Evolutionary conservation across 2,888 invertebrate genomes (phyloP), one percentile per base, ranked within the genome.

Genomic region (Nymphalis c-album): DNA sequence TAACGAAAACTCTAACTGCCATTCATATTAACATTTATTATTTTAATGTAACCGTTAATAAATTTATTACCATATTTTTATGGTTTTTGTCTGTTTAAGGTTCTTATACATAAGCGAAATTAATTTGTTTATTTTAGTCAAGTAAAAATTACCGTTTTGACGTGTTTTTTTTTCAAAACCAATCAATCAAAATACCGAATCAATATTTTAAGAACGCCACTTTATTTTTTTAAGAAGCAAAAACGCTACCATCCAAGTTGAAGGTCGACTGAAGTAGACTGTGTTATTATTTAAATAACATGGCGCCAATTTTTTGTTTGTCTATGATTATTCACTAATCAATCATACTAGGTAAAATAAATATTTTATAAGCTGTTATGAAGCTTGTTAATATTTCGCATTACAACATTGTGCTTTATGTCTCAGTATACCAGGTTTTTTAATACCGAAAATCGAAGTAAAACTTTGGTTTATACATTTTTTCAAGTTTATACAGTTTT

Each of bases 221-320:
- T 47, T 60, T 8, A 46, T 45, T 46, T 46, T 40, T 40, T 60
- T 60, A 10, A 8, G 13, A 46, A 31, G 16, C 20, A 46, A 64
- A 58, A 20, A 26, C 60, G 58, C 63, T 18, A 8, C 4, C 18
- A 64, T 60, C 65, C 62, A 67, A 69, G 76, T 80, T 80, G 81
- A 83, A 84, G 82, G 83, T 76, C 79, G 64, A 76, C 75, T 73
- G 26, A 55, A 46, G 55, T 55, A 46, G 45, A 57, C 13, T 64
- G 26, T 46, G 45, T 64, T 64, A 50, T 48, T 63, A 57, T 64
- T 64, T 74, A 66, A 75, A 63, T 68, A 70, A 60, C 40, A 68
- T 76, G 84, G 84, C 84, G 84, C 83, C 84, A 83, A 77, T 60
- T 83, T 83, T 82, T 84, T 84, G 69, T 72, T 31, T 71, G 71